Conservation (phyloP, 1,140 invertebrate species). For the Antheraea mylitta region DNA sequence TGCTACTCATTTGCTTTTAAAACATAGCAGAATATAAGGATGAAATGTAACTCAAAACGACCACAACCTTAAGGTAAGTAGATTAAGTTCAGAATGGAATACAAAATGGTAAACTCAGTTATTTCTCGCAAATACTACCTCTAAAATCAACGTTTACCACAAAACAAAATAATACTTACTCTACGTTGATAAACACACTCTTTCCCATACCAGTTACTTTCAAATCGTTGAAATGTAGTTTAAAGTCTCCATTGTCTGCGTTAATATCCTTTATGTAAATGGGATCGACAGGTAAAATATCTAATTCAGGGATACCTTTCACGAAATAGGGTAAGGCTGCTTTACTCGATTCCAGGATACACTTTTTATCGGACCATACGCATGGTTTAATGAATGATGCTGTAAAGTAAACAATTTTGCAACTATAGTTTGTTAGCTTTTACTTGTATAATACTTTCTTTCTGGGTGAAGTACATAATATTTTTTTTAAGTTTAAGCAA, state of each 20-base stretch:
- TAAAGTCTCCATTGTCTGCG: constrained; percentile 29
- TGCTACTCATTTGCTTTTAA: no score
- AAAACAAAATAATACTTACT: constrained; percentile 26
- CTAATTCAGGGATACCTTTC: constrained; percentile 39
- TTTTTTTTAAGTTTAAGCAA: no score
- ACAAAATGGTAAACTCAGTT: no score
- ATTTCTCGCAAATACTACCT: no score
- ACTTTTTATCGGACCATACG: constrained; percentile 35
- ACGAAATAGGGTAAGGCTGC: constrained; percentile 30
- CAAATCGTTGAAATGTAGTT: constrained; percentile 40
- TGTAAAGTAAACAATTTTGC: constrained; percentile 24
- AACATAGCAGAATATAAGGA: no score
- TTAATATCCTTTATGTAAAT: constrained; percentile 31
- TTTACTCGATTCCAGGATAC: constrained; percentile 33
- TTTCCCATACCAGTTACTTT: constrained; percentile 29
- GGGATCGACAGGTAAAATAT: constrained; percentile 31
- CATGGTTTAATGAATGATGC: constrained; percentile 48
- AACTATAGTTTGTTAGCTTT: no score
- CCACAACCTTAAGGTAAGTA: no score
- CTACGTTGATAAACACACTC: constrained; percentile 25
- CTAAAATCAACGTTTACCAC: no score
- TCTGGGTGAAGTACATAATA: no score
- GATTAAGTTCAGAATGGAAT: no score
- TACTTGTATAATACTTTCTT: no score
- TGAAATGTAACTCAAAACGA: no score